Evolutionary conservation across 2,888 invertebrate species (phyloP), one percentile per base, ranked within the genome.

Genomic region (Vannuccia rotundouncinata): DNA sequence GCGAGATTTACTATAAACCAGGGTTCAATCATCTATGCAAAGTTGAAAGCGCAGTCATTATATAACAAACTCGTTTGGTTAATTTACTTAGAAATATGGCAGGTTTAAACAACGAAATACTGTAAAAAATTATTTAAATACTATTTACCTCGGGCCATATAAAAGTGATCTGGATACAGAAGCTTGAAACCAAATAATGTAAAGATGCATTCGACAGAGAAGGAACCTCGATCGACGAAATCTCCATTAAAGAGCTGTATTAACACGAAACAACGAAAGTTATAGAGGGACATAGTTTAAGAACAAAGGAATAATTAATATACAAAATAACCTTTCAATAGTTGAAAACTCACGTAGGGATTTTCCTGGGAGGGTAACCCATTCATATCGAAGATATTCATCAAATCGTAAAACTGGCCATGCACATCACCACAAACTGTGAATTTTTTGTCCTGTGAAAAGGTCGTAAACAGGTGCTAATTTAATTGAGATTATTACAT

Each of bases 381-480:
- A 87, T 99, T 99, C 83, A 97, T 90, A 85, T 94, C 91, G 89
- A 99, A 99, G 85, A 99, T 95, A 89, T 99, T 96, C 91, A 97
- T 92, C 82, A 99, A 90, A 89, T 99, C 99, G 87, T 95, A 99
- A 90, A 92, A 99, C 89, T 99, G 99, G 79, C 99, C 99, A 87
- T 99, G 99, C 83, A 99, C 94, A 89, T 99, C 98, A 13, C 98
- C 98, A 88, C 98, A 99, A 78, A 99, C 93, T 66, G 98, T 99
- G 88, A 99, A 98, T 89, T 97, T 96, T 82, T 92, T 91, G 31
- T 93, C 92, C 89, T 89, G 45, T 45, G 17, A 45, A 13, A 45
- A 45, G 45, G 17, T 17, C 45, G 45, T 45, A 45, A 45, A 45
- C 17, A 45, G 45, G 17, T 45, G 17, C 45, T 45, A 17, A 45